Base-by-base conservation (phyloP, 30 jellyfish, hydroid and myxozoan species). In the Chrysaora quinquecirrha region DNA sequence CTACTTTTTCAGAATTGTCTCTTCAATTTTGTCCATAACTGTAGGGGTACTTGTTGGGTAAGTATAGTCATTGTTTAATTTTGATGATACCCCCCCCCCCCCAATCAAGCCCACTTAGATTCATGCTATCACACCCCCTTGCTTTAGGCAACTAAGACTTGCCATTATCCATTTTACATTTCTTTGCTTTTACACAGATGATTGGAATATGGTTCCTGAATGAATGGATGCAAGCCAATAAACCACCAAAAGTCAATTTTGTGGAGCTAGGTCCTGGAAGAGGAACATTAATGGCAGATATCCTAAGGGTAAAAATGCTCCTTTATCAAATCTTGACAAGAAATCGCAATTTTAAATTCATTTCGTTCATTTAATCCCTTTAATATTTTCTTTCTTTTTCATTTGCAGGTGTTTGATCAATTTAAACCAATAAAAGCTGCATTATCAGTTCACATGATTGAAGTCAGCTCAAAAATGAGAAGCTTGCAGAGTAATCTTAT, bases 211-310 rank as follows among this genome's bases (percentile, higher is more conserved):
- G 98, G 98, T 71, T 85, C 24, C 68, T 85, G 48, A 72, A 64
- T 34, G 97, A 92, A 68, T 92, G 98, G 98, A 49, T 76, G 0
- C 82, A 68, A 66, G 85, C 83, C 25, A 72, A 84, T 22, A 78
- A 76, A 68, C 98, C 98, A 3, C 32, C 75, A 33, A 58, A 72
- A 28, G 92, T 92, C 29, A 90, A 82, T 31, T 58, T 92, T 24
- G 95, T 92, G n/a, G 98, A 92, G 47, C 82, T 86, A 18, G 98
- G 98, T 14, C 98, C 98, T 0, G 98, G 98, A 18, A 80, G 98
- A 80, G 98, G 98, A 30, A 92, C 98, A 1, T 65, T 92, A 32
- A 92, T 92, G 98, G 88, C 98, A 1, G 98, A 92, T 58, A 86
- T 92, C 18, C 72, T 92, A 30, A 71, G 97, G 70, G 97, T 90